Evolutionary conservation across 2,113 vertebrate species (phyloP), one percentile per base, ranked within the genome.

Genomic region (Rhinolophus sinicus): DNA sequence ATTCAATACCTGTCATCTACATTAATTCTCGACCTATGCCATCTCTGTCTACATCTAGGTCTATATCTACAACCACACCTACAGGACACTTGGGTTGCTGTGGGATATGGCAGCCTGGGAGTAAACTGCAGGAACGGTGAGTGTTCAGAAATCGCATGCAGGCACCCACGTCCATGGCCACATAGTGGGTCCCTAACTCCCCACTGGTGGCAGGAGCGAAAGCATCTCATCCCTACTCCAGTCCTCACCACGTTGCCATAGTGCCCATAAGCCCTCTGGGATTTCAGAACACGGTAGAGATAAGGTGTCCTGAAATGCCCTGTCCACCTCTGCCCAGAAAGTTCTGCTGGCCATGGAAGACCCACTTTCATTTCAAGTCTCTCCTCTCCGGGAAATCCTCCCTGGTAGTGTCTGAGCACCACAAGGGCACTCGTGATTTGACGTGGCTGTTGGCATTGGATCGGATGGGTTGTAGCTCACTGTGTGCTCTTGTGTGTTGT

Each of bases 101-200:
- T 33, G 33, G 33, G 60, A 13, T 38, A 26, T 13, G 11, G 60
- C 38, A 47, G 38, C 54, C 58, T 40, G 28, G 40, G 18, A 75
- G 38, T 13, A 54, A 38, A 40, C 21, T 35, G 38, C 52, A 28
- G 40, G 56, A 21, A 38, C 30, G 8, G 16, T 28, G 78, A 40
- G 2, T 70, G 35, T 30, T 70, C 58, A 81, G 86, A 75, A 64
- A 50, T 54, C 50, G n/a, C 24, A 4, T 15, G 3, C n/a, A 82
- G 47, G 62, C n/a, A 44, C 24, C 28, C 33, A 18, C 24, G 33
- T 40, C 40, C 14, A 33, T 2, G 76, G 21, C 22, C 52, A 18
- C 2, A 4, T 7, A 15, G n/a, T 2, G 56, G 47, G 12, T 4
- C 30, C 19, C 47, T 2, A 50, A 30, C 8, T 24, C 14, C 14